These are phyloP conservation scores for pig (Sus scrofa) DNA, from an alignment of 2,113 vertebrate genomes.

Conservation along the genomic window T2T-Sscrofa CM000812.6:57191001-57191500, in stretches of 20 bases:
- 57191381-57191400: background rate
- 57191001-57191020: background rate
- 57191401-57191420: background rate
- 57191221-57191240: slow-evolving; percentile 94
- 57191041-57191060: background rate
- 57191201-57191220: slow-evolving; percentile 93
- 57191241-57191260: slow-evolving; percentile 95
- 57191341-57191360: slow-evolving; percentile 78
- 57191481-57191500: background rate
- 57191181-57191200: slow-evolving; percentile 92
- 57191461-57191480: slow-evolving; percentile 33
- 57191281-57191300: slow-evolving; percentile 94
- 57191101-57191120: slow-evolving; percentile 20
- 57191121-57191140: slow-evolving; percentile 49
- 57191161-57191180: slow-evolving; percentile 83
- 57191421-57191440: background rate
- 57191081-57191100: background rate
- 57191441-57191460: background rate
- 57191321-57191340: slow-evolving; percentile 93
- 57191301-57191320: slow-evolving; percentile 94
- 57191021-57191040: background rate
- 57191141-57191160: slow-evolving; percentile 52
- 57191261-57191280: slow-evolving; percentile 95
- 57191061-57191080: slow-evolving; percentile 6
- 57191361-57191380: slow-evolving; percentile 65